These are phyloP conservation scores for Thunnus albacares DNA, from an alignment of 2,797 vertebrate species.

Conservation along the genomic window DNA sequence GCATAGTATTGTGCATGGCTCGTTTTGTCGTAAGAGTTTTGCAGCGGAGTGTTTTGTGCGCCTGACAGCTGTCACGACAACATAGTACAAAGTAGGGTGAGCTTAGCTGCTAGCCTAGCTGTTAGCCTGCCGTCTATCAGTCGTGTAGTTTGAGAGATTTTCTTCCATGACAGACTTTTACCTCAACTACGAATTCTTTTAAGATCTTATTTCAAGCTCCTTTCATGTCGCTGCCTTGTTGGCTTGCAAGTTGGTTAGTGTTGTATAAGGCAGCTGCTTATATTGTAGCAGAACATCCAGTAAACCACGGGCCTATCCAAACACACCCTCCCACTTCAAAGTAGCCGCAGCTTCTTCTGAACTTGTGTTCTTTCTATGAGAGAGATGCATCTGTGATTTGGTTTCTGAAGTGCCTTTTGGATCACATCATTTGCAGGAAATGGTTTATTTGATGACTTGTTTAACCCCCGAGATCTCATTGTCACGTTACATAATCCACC, in stretches of 20 bases:
- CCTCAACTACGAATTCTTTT: neutral
- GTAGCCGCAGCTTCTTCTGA: slow-evolving; percentile 60
- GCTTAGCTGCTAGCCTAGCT: slow-evolving; percentile 75
- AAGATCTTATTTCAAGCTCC: neutral
- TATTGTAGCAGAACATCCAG: slow-evolving; percentile 50
- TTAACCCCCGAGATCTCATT: slow-evolving; percentile 22
- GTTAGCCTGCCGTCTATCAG: slow-evolving; percentile 56
- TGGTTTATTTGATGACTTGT: slow-evolving; percentile 28
- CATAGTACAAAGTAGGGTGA: slow-evolving; percentile 78
- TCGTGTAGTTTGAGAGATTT: slow-evolving; percentile 32
- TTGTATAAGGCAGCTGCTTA: slow-evolving; percentile 20
- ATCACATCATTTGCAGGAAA: slow-evolving; percentile 31
- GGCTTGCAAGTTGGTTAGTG: slow-evolving; percentile 3
- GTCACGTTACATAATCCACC: slow-evolving; percentile 78
- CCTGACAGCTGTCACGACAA: slow-evolving; percentile 87
- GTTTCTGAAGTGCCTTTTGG: slow-evolving; percentile 2
- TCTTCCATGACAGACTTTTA: slow-evolving; percentile 1
- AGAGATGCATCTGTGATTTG: slow-evolving; percentile 10
- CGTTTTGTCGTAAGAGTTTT: slow-evolving; percentile 68
- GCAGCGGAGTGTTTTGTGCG: slow-evolving; percentile 76
- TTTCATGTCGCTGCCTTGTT: slow-evolving; percentile 13
- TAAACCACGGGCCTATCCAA: slow-evolving; percentile 73
- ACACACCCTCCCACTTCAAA: slow-evolving; percentile 81
- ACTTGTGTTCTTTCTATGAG: slow-evolving; percentile 47
- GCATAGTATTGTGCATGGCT: slow-evolving; percentile 13